Conservation (phyloP, 2,113 vertebrate genomes). For the Poicephalus meyeri region DNA sequence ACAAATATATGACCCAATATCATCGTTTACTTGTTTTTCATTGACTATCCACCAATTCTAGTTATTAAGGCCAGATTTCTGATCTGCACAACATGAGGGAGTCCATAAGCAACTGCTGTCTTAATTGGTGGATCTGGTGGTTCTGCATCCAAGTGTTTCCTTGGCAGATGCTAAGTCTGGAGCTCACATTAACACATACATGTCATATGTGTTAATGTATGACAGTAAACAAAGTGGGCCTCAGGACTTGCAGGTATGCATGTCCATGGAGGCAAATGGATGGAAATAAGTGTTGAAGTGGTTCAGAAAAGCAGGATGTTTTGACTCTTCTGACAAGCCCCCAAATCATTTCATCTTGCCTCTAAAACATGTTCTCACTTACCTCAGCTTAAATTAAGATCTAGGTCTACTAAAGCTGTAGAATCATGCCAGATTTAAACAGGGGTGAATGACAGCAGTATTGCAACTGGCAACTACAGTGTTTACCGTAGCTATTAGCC, state of each 20-base stretch:
- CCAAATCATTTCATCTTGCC: background rate
- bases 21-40: background rate
- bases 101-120: background rate
- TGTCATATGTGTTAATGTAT: background rate
- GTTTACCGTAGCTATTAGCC: fast-evolving
- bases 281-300: background rate
- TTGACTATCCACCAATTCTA: fast-evolving
- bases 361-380: background rate
- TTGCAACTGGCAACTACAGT: fast-evolving
- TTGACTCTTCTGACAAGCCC: background rate
- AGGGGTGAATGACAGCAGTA: background rate
- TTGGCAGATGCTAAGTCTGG: background rate
- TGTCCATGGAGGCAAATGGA: background rate
- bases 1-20: fast-evolving
- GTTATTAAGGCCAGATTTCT: background rate
- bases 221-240: background rate
- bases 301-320: background rate
- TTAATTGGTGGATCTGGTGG: fast-evolving
- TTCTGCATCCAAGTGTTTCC: background rate
- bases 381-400: background rate
- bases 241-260: fast-evolving
- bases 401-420: background rate
- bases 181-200: fast-evolving
- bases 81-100: fast-evolving
- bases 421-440: background rate